phyloP scores from a whole-genome alignment of 2,797 vertebrate genomes.

The Sebastolobus alascanus region DNA sequence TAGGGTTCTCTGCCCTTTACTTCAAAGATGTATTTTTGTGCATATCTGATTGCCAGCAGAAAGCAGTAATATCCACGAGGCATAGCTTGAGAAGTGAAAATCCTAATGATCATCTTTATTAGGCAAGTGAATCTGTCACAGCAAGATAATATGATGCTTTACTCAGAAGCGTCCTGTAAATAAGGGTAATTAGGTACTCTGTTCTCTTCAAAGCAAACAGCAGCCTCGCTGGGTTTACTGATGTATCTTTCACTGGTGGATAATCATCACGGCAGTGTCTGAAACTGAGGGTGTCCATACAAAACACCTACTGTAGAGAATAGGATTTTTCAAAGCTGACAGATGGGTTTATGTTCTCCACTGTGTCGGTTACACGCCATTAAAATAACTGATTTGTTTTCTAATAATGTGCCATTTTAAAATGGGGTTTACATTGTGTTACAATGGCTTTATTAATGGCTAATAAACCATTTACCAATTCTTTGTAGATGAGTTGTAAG shows the following conservation, averaged over 20 bases:
- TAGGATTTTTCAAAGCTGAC: constrained; percentile 32
- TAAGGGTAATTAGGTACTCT: constrained; percentile 80
- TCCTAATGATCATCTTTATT: constrained; percentile 75
- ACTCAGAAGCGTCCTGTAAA: constrained; percentile 74
- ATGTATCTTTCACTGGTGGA: constrained; percentile 60
- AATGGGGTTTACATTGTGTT: not conserved
- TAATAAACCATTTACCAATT: not conserved
- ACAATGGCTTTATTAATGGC: not conserved
- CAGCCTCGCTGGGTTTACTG: constrained; percentile 65
- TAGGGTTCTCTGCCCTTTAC: constrained; percentile 80
- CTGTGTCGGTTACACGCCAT: not conserved
- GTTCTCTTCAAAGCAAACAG: constrained; percentile 79
- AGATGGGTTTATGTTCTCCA: constrained; percentile 26
- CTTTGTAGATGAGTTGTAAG: not conserved
- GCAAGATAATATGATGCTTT: constrained; percentile 62
- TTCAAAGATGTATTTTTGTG: constrained; percentile 80
- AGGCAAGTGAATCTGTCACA: constrained; percentile 72
- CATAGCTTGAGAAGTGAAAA: constrained; percentile 71
- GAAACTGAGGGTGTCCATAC: constrained; percentile 41
- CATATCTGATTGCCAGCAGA: constrained; percentile 73
- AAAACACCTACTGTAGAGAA: constrained; percentile 41
- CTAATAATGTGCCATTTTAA: not conserved
- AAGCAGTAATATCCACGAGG: constrained; percentile 68
- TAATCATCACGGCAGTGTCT: constrained; percentile 51
- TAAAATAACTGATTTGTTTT: constrained; percentile 29